These are phyloP conservation scores for Paracyclopina nana DNA, from an alignment of 1,140 invertebrate species.

Conservation along the genomic window DNA sequence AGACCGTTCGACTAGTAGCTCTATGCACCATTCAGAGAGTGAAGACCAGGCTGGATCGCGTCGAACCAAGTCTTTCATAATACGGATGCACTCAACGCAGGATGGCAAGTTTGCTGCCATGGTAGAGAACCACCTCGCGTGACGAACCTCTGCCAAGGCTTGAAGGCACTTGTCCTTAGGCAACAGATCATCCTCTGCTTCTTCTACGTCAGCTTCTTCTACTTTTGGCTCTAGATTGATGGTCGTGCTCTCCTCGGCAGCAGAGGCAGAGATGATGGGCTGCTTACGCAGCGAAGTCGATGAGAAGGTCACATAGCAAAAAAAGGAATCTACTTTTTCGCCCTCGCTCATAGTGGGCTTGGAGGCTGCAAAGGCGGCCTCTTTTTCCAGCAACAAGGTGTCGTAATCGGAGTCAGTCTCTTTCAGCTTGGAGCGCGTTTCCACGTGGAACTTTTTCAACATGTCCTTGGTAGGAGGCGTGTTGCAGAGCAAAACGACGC, in stretches of 20 bases:
- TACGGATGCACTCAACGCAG: slow-evolving; percentile 4
- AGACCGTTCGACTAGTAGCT: slow-evolving; percentile 81
- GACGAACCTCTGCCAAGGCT: background rate
- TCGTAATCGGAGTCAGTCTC: background rate
- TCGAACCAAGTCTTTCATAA: background rate
- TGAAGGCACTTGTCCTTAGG: background rate
- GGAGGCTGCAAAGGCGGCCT: background rate
- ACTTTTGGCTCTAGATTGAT: background rate
- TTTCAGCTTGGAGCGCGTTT: slow-evolving; percentile 33
- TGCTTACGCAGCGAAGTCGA: background rate
- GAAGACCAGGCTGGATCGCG: background rate
- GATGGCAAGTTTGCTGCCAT: background rate
- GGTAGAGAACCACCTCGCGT: background rate
- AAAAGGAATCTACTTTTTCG: background rate
- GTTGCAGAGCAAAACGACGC: slow-evolving; percentile 78
- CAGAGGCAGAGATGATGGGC: background rate
- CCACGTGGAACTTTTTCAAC: slow-evolving; percentile 60
- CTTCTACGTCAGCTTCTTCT: background rate
- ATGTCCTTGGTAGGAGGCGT: slow-evolving; percentile 74
- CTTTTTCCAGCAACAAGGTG: background rate
- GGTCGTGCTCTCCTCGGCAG: background rate
- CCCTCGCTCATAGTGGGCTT: background rate
- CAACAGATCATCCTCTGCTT: background rate
- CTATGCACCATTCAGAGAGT: slow-evolving; percentile 41
- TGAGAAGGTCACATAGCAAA: background rate